Conservation (phyloP, 2,888 invertebrate species). For the Vesta saturnalis region DNA sequence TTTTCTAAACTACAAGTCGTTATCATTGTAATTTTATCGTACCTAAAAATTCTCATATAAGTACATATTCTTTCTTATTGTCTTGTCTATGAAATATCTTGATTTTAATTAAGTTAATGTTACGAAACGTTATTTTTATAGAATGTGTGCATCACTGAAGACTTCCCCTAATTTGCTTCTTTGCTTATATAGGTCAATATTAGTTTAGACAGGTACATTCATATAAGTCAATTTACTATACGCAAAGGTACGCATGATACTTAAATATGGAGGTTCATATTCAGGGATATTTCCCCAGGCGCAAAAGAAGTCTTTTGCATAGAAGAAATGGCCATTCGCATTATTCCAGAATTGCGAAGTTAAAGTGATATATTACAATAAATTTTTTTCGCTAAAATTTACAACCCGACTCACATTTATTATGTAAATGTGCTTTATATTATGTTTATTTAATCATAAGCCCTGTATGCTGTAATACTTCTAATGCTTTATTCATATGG, state of each 20-base stretch:
- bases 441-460: too few species aligned
- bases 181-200: conserved; percentile 14
- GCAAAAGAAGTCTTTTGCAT: conserved; percentile 20
- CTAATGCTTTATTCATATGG: too few species aligned
- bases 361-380: conserved; percentile 15
- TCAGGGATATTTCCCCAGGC: conserved; percentile 25
- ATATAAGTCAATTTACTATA: conserved; percentile 21
- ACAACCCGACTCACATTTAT: not conserved
- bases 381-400: conserved; percentile 10
- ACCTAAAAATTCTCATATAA: too few species aligned
- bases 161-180: too few species aligned
- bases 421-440: not conserved
- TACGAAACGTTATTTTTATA: too few species aligned
- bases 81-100: too few species aligned
- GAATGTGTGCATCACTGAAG: too few species aligned
- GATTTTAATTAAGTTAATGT: too few species aligned
- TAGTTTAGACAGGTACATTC: conserved; percentile 7
- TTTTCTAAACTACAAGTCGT: too few species aligned
- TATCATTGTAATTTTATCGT: too few species aligned
- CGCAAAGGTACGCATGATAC: conserved; percentile 15
- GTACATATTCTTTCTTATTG: too few species aligned
- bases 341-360: conserved; percentile 5
- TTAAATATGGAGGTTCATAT: conserved; percentile 22
- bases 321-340: conserved; percentile 19
- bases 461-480: too few species aligned